These are phyloP conservation scores for Mylabris sibirica DNA, from an alignment of 2,888 invertebrate species.

Conservation along the genomic window DNA sequence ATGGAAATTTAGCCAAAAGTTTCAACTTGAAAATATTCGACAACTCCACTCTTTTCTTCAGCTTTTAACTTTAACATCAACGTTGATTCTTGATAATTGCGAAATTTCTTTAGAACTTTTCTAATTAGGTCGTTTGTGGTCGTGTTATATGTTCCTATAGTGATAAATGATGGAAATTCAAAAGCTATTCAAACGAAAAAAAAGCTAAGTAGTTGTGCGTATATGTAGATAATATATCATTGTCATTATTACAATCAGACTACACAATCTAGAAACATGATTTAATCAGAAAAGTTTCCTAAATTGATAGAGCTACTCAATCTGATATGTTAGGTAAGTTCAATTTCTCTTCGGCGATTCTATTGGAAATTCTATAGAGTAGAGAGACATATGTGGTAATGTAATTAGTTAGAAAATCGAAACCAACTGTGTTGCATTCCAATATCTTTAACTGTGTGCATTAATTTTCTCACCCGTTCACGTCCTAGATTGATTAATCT, in stretches of 20 bases:
- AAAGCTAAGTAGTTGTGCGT: not conserved
- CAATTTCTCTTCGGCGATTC: not conserved
- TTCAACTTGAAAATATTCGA: not conserved
- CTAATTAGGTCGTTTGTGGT: conserved; percentile 5
- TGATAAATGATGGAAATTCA: not conserved
- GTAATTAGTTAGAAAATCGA: not conserved
- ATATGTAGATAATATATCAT: not conserved
- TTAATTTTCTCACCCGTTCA: not conserved
- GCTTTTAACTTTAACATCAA: not conserved
- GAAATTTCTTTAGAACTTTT: not conserved
- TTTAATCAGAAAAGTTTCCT: not conserved
- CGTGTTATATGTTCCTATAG: not conserved
- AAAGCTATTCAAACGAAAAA: not conserved
- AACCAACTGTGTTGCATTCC: not conserved
- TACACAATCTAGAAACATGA: not conserved
- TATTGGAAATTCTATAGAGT: not conserved
- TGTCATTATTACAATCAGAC: conserved; percentile 4
- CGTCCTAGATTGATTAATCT: not conserved
- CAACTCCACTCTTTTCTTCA: not conserved
- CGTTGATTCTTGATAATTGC: conserved; percentile 7
- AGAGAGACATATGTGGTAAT: not conserved
- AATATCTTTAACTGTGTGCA: not conserved
- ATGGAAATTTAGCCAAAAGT: not conserved
- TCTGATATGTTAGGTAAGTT: not conserved
- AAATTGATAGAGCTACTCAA: not conserved